A percentile compares a stretch with the other conserved stretches of the same genome.
phyloP scores from a whole-genome alignment of 2,113 vertebrate species.

The Neotragus pygmaeus region DNA sequence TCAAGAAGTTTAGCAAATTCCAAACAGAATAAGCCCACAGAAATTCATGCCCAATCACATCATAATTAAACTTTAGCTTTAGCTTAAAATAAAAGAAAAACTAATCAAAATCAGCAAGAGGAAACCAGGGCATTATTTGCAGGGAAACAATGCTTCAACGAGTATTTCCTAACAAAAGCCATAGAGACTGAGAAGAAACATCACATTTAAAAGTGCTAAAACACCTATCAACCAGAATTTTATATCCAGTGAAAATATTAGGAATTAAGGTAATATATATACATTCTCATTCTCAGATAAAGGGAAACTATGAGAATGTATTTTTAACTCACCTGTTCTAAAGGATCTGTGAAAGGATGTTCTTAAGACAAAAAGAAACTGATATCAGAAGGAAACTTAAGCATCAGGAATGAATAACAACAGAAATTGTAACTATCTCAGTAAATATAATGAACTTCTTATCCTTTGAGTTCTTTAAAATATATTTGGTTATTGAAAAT shows the following conservation, averaged over 20 bases:
- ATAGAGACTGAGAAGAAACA: neutral
- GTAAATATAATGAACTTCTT: neutral
- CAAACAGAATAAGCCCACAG: neutral
- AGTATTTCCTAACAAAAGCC: neutral
- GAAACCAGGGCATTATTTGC: neutral
- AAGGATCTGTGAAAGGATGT: neutral
- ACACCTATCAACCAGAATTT: neutral
- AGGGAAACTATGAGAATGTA: neutral
- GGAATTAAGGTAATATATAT: neutral
- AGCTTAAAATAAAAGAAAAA: neutral
- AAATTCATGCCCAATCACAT: neutral
- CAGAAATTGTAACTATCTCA: neutral
- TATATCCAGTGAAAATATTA: neutral
- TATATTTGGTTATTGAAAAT: neutral
- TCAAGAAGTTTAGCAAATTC: neutral
- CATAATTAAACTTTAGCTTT: neutral
- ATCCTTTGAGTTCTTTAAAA: neutral
- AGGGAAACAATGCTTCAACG: neutral
- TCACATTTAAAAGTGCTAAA: neutral
- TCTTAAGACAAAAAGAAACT: neutral
- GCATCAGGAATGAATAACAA: neutral
- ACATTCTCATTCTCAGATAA: neutral
- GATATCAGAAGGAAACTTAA: neutral
- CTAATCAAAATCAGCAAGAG: neutral
- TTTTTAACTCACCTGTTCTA: neutral